These are phyloP conservation scores for Tachycineta bicolor DNA, from an alignment of 2,113 vertebrate genomes.

Conservation along the genomic window DNA sequence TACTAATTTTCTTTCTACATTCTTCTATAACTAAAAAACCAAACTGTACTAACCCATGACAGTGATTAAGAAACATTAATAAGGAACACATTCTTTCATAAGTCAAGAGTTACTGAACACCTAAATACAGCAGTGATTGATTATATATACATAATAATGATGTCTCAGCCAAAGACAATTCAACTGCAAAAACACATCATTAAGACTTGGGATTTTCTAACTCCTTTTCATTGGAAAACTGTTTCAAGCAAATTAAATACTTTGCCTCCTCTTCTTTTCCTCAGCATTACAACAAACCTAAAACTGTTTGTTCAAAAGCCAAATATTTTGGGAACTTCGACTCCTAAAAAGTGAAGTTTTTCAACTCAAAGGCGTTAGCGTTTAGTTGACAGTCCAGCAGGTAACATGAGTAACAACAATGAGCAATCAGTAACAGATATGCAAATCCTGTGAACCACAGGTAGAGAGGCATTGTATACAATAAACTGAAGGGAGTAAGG, in stretches of 20 bases:
- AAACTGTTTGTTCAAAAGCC: not conserved
- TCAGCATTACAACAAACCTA: not conserved
- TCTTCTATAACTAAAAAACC: too few relatives aligned
- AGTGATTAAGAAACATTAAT: not conserved
- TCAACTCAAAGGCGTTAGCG: not conserved
- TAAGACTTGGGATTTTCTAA: not conserved
- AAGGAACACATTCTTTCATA: not conserved
- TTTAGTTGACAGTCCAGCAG: not conserved
- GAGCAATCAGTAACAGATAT: not conserved
- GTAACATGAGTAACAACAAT: not conserved
- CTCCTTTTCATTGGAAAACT: not conserved
- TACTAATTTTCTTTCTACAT: not conserved
- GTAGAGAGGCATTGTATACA: not conserved
- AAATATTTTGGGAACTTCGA: not conserved
- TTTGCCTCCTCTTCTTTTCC: not conserved
- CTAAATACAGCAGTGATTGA: not conserved
- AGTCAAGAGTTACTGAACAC: not conserved
- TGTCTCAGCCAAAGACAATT: not conserved
- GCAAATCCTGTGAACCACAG: not conserved
- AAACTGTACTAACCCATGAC: too few relatives aligned
- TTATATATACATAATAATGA: not conserved
- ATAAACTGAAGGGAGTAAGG: not conserved
- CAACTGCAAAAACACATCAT: not conserved
- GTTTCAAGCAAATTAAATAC: not conserved
- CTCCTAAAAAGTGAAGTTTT: not conserved